Conservation (phyloP, 2,888 invertebrate genomes). For the Rhorus exstirpatorius region DNA sequence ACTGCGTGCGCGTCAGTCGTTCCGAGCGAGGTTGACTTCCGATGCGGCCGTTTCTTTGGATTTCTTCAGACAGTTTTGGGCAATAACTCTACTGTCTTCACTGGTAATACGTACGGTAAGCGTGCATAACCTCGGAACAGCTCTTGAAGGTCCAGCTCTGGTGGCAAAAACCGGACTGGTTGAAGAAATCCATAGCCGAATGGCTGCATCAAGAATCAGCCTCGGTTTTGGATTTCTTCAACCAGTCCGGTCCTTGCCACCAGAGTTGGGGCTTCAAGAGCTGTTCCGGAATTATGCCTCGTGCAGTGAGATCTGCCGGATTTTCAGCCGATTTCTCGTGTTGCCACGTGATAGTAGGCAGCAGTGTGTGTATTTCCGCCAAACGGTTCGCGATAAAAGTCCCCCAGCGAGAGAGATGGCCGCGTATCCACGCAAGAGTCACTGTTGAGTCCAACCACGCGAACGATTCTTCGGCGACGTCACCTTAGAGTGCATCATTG, state of each 20-base stretch:
- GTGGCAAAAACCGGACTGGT: constrained; percentile 5
- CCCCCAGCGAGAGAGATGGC: constrained; percentile 16
- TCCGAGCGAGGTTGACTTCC: no score
- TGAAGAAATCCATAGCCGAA: no score
- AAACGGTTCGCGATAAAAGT: constrained; percentile 25
- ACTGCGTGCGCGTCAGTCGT: not conserved
- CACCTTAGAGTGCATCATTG: not conserved
- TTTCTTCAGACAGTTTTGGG: no score
- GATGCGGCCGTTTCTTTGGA: not conserved
- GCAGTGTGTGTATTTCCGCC: not conserved
- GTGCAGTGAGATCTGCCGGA: constrained; percentile 8
- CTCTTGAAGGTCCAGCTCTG: not conserved
- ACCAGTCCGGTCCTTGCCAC: constrained; percentile 10
- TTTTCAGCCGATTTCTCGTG: not conserved
- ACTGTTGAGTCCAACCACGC: constrained; percentile 22
- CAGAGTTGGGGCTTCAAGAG: not conserved
- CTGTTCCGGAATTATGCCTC: not conserved
- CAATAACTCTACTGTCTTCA: no score
- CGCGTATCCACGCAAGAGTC: constrained; percentile 12
- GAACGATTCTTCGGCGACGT: not conserved
- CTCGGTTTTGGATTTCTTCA: no score
- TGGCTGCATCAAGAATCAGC: no score
- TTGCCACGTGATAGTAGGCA: not conserved
- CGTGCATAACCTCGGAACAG: not conserved
- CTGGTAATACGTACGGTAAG: no score